These are phyloP conservation scores for Lichenostomus cassidix DNA, from an alignment of 2,113 vertebrate species.

Conservation along the genomic window DNA sequence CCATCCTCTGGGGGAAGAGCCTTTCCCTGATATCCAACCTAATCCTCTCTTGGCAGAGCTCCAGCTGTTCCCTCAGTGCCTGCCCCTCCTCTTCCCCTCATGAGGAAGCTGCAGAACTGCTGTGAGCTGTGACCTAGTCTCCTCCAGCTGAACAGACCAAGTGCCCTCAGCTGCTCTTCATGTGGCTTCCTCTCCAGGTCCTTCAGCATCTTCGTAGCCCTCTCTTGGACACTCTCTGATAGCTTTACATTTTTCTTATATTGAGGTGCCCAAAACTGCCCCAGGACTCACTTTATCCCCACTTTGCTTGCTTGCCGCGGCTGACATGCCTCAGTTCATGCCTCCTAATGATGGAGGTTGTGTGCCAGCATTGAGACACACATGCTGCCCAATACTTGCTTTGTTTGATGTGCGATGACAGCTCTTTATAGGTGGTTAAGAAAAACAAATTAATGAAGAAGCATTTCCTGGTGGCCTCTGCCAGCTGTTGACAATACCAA, in stretches of 20 bases:
- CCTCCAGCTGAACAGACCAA: not conserved
- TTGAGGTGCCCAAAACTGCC: not conserved
- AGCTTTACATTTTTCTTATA: not conserved
- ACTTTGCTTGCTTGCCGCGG: not conserved
- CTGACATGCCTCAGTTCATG: not conserved
- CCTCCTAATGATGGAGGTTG: not conserved
- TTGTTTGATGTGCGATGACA: conserved; percentile 36
- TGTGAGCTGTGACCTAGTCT: not conserved
- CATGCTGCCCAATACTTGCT: not conserved
- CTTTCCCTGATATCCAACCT: not conserved
- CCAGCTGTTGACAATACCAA: conserved; percentile 48
- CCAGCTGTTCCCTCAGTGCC: fast-evolving
- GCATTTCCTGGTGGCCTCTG: conserved; percentile 55
- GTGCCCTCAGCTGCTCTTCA: not conserved
- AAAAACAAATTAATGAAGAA: conserved; percentile 63
- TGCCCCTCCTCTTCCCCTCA: fast-evolving
- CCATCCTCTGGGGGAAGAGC: not conserved
- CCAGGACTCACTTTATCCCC: not conserved
- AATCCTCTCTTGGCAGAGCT: not conserved
- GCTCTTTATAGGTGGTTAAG: conserved; percentile 36
- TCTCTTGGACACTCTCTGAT: not conserved
- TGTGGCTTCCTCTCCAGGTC: not conserved
- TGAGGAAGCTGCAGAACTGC: not conserved
- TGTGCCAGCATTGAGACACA: not conserved
- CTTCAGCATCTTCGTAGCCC: not conserved